phyloP scores from a whole-genome alignment of 2,888 invertebrate genomes.

The Laothoe populi region DNA sequence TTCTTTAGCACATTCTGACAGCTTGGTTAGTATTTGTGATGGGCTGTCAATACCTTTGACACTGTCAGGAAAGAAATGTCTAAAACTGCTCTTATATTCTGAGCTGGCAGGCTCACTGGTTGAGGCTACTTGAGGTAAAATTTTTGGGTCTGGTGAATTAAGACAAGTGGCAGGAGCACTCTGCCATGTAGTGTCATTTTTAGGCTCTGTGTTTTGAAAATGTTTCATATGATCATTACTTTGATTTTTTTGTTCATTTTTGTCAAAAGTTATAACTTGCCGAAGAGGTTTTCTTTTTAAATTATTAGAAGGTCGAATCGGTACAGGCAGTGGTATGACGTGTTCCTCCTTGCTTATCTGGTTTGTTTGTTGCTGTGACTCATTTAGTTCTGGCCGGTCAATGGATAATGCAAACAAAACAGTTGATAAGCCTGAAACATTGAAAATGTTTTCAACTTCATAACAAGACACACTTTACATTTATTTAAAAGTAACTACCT shows the following conservation, averaged over 20 bases:
- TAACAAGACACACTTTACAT: constrained; percentile 30
- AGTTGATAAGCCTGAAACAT: constrained; percentile 90
- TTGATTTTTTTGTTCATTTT: constrained; percentile 60
- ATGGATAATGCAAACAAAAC: constrained; percentile 97
- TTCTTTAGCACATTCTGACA: constrained; percentile 81
- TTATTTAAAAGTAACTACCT: constrained; percentile 79
- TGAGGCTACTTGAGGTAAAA: constrained; percentile 59
- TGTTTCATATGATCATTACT: constrained; percentile 40
- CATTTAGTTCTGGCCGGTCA: constrained; percentile 93
- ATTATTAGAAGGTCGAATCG: constrained; percentile 79
- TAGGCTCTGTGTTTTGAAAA: constrained; percentile 43
- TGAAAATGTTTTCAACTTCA: constrained; percentile 33
- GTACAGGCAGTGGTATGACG: constrained; percentile 88
- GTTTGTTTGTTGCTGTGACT: constrained; percentile 78
- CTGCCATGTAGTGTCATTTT: constrained; percentile 65
- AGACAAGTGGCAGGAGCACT: constrained; percentile 87
- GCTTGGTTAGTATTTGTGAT: constrained; percentile 73
- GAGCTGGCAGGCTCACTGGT: constrained; percentile 78
- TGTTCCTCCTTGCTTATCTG: constrained; percentile 85
- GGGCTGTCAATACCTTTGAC: constrained; percentile 76
- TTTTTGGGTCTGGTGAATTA: constrained; percentile 83
- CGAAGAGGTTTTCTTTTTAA: constrained; percentile 73
- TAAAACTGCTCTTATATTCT: constrained; percentile 66
- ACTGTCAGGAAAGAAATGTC: constrained; percentile 79
- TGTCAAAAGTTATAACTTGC: constrained; percentile 82